Percentiles rank a stretch among this genome's conserved stretches.
Evolutionary conservation across 2,113 vertebrate genomes (phyloP).

Genomic region (Zosterops hypoxanthus): DNA sequence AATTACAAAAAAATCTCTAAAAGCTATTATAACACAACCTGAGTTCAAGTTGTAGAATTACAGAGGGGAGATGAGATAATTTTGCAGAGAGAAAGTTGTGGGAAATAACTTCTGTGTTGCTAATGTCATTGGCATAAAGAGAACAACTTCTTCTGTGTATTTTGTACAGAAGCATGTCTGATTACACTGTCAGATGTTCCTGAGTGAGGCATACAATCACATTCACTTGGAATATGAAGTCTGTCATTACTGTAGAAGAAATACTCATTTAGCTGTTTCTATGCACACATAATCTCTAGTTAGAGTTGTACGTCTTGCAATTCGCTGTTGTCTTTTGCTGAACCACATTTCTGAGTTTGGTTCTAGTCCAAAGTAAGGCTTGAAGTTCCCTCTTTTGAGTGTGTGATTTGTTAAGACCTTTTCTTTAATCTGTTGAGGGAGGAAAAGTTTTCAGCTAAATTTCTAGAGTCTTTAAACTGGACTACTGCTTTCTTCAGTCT

Average conservation of each 20-base stretch:
- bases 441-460: not conserved
- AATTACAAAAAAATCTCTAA: not conserved
- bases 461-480: not conserved
- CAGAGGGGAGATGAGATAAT: not conserved
- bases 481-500: not conserved
- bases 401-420: not conserved
- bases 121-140: not conserved
- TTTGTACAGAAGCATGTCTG: not conserved
- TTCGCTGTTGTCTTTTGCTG: not conserved
- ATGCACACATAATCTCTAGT: not conserved
- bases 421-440: not conserved
- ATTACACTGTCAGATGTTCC: not conserved
- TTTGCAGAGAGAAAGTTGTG: not conserved
- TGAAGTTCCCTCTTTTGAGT: not conserved
- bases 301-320: not conserved
- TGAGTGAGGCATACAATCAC: not conserved
- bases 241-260: not conserved
- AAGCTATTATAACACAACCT: not conserved
- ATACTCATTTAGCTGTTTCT: not conserved
- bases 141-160: not conserved
- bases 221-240: not conserved
- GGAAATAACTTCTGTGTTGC: not conserved
- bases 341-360: not conserved
- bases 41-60: not conserved
- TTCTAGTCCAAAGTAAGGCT: not conserved